A percentile compares a stretch with the other conserved stretches of the same genome.
phyloP scores from a whole-genome alignment of 1,140 invertebrate genomes.

The Samia ricini region DNA sequence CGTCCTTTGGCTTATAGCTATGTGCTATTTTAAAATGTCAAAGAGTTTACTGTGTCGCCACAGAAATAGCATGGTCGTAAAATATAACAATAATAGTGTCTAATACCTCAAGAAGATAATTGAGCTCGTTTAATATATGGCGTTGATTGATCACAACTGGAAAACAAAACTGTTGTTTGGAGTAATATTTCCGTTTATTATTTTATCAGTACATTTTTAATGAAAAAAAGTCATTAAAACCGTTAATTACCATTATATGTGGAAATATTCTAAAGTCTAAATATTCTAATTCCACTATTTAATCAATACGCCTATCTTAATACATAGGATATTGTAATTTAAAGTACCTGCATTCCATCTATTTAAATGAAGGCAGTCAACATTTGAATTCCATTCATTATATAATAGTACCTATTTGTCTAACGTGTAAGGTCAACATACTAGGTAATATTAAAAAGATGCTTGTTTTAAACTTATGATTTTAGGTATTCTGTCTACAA shows the following conservation, averaged over 20 bases:
- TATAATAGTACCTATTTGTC: neutral
- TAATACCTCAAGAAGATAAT: neutral
- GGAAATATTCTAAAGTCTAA: too few species aligned
- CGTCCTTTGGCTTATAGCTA: neutral
- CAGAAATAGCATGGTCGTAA: neutral
- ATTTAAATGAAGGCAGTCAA: neutral
- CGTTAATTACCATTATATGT: too few species aligned
- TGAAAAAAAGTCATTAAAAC: too few species aligned
- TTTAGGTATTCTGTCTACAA: neutral
- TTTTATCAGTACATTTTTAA: too few species aligned
- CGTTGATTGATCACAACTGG: too few species aligned
- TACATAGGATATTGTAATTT: neutral
- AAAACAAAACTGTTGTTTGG: too few species aligned
- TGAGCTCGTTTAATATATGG: neutral
- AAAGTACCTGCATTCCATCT: neutral
- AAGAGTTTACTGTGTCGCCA: neutral
- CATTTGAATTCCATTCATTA: neutral
- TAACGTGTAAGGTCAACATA: neutral
- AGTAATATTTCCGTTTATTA: too few species aligned
- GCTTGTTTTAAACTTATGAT: neutral
- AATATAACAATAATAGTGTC: neutral
- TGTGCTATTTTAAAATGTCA: neutral
- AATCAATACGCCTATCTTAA: neutral
- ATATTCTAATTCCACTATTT: neutral
- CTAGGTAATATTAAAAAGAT: neutral